A percentile compares a stretch with the other conserved stretches of the same genome.
Conservation (phyloP, 2,797 vertebrate species). For the Morus bassanus region DNA sequence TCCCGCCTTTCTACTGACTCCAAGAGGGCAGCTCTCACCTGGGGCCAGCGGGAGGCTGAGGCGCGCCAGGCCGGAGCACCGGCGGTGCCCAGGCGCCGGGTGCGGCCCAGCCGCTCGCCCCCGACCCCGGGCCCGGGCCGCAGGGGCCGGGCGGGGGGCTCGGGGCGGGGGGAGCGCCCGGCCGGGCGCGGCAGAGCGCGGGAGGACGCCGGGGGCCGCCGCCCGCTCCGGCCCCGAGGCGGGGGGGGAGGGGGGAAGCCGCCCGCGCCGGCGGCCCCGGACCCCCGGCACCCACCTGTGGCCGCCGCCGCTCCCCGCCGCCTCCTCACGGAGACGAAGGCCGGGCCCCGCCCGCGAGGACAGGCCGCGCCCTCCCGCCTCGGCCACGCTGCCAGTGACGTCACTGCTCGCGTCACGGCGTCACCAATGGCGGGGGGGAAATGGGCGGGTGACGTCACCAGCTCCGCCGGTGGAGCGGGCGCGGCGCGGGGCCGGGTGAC, state of each 20-base stretch:
- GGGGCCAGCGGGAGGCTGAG: too few relatives aligned
- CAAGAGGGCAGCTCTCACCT: too few relatives aligned
- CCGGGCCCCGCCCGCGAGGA: too few relatives aligned
- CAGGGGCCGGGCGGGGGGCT: not conserved
- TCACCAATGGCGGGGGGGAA: accelerated
- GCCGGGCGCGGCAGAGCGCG: not conserved
- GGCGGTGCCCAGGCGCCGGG: accelerated
- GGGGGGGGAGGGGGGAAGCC: not conserved
- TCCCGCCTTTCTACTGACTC: not conserved
- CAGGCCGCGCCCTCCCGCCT: not conserved
- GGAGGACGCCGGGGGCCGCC: not conserved
- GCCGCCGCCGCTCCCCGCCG: not conserved
- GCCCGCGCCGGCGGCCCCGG: not conserved
- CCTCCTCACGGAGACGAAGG: not conserved
- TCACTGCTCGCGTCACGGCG: accelerated
- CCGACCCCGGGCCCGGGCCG: not conserved
- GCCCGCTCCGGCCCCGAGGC: too few relatives aligned
- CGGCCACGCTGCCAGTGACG: accelerated
- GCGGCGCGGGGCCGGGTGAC: not conserved
- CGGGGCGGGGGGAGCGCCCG: not conserved
- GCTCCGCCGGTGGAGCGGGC: too few relatives aligned
- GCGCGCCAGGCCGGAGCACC: not conserved
- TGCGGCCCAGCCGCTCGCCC: not conserved
- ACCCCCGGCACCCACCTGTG: not conserved
- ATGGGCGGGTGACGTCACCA: not conserved